Conservation (phyloP, 2,113 vertebrate species). For the Apus apus region DNA sequence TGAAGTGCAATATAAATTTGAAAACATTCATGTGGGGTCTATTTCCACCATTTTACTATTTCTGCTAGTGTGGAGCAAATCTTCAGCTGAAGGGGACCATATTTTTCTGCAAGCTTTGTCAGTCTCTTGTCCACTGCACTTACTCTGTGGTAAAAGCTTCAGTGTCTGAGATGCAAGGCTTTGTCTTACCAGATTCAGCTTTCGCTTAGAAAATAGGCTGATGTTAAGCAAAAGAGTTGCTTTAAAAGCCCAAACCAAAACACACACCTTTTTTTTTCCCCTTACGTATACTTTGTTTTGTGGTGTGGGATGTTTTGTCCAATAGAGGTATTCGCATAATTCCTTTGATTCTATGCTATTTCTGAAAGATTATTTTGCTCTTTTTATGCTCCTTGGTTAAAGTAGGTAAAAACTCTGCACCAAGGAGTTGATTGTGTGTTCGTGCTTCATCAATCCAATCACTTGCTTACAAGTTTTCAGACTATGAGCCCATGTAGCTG, state of each 20-base stretch:
- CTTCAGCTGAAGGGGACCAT: background rate
- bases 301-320: background rate
- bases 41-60: background rate
- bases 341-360: background rate
- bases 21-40: background rate
- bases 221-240: background rate
- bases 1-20: background rate
- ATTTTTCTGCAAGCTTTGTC: background rate
- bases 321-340: background rate
- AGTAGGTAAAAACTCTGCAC: background rate
- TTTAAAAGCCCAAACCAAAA: background rate
- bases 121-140: background rate
- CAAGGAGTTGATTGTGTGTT: background rate
- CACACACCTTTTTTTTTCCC: background rate
- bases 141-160: background rate
- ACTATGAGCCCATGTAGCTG: background rate
- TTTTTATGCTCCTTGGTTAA: background rate
- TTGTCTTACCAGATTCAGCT: background rate
- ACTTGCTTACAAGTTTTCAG: background rate
- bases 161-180: background rate
- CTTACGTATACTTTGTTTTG: background rate
- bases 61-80: background rate
- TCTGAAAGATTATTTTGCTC: background rate
- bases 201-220: background rate
- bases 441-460: fast-evolving